Conservation (phyloP, 2,888 invertebrate genomes). For the Petrolisthes manimaculis region DNA sequence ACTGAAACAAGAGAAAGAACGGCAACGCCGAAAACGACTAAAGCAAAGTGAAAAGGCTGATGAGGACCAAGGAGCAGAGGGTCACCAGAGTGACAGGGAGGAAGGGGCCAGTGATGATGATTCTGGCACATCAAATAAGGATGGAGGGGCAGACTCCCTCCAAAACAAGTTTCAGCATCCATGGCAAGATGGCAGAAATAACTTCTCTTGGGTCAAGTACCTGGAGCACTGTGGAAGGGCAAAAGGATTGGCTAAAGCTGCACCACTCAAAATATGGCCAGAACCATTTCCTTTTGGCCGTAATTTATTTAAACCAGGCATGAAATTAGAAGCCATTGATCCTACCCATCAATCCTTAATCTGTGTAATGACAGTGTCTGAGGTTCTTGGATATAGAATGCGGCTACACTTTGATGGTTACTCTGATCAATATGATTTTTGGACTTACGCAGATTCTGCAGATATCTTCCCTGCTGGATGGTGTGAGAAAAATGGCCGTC, state of each 20-base stretch:
- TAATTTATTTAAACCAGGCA: slow-evolving; percentile 75
- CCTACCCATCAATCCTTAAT: slow-evolving; percentile 90
- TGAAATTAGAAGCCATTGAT: slow-evolving; percentile 94
- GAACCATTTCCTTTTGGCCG: slow-evolving; percentile 62
- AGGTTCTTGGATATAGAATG: slow-evolving; percentile 78
- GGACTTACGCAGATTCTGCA: slow-evolving; percentile 91
- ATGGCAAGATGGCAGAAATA: slow-evolving; percentile 60
- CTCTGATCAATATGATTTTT: slow-evolving; percentile 89
- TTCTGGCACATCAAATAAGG: background rate
- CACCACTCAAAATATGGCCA: slow-evolving; percentile 63
- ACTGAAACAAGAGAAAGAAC: slow-evolving; percentile 51
- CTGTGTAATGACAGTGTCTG: slow-evolving; percentile 87
- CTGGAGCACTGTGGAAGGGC: slow-evolving; percentile 61
- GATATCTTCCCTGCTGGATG: slow-evolving; percentile 95
- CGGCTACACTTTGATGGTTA: slow-evolving; percentile 93
- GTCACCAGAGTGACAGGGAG: slow-evolving; percentile 41
- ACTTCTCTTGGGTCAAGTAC: slow-evolving; percentile 65
- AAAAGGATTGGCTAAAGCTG: slow-evolving; percentile 56
- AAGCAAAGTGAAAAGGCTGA: slow-evolving; percentile 46
- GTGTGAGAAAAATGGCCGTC: slow-evolving; percentile 86
- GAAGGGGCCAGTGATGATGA: slow-evolving; percentile 49
- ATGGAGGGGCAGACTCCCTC: slow-evolving; percentile 10
- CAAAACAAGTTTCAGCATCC: slow-evolving; percentile 52
- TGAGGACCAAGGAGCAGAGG: slow-evolving; percentile 36
- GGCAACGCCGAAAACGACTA: slow-evolving; percentile 43